Evolutionary conservation across 1,140 invertebrate species (phyloP), one percentile per base, ranked within the genome.

Genomic region (Berghia stephanieae): DNA sequence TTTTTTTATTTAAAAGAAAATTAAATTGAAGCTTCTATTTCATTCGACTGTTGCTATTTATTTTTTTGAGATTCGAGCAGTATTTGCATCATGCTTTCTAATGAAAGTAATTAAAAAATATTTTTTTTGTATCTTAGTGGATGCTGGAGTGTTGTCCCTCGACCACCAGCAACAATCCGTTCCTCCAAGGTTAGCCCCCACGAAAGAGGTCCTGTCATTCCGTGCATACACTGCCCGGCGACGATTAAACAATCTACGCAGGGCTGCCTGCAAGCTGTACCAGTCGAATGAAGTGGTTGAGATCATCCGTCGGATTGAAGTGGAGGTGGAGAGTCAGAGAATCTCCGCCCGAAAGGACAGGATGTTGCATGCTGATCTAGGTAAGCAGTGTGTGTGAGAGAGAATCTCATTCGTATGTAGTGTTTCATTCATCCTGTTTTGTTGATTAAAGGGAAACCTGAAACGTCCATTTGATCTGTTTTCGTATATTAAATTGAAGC

Each of bases 191-290:
- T 79, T 86, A 8, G 90, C 90, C 5, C 90, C 90, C 38, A 88
- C 88, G 2, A 89, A 90, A 80, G 91, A 92, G 80, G 86, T 88
- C 0, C 79, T 91, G 36, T 91, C 90, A 4, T 84, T 90, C 49
- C 81, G 88, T 18, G 85, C 88, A 0, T 91, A 92, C 78, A 83
- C 88, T 5, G 90, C 89, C 18, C 60, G 83, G 0, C 80, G 87
- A 4, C 80, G 87, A 21, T 77, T 91, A 31, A 91, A 91, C 78
- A 75, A 83, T 0, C 85, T 92, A 49, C 82, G 91, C 10, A 81
- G 87, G 21, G 78, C 84, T 34, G 87, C 91, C 16, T 90, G 88
- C 76, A 73, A 79, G 24, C 81, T 92, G 43, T 92, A 89, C 83
- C 90, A 91, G 81, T 87, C 87, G 31, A 81, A 87, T 5, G 60